A percentile compares a stretch with the other conserved stretches of the same genome.
Conservation (phyloP, 2,888 invertebrate genomes). For the Listrodromus nycthemerus region DNA sequence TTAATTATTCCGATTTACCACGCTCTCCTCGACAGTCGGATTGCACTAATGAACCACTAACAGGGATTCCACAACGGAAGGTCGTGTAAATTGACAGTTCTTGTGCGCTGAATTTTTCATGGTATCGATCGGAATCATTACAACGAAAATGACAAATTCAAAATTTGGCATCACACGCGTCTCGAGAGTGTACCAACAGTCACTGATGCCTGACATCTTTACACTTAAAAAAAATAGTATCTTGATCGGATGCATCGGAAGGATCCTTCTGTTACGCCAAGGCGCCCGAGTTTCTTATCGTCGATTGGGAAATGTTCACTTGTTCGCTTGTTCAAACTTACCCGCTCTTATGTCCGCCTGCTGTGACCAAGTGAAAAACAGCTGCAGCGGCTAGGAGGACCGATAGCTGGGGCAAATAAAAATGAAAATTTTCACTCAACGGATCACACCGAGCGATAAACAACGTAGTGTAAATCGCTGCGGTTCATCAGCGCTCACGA, state of each 20-base stretch:
- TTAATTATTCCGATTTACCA: too few relatives aligned
- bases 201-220: not conserved
- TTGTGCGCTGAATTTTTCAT: too few relatives aligned
- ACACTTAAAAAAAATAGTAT: not conserved
- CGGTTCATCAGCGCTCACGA: not conserved
- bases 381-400: constrained; percentile 45
- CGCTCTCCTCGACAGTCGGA: too few relatives aligned
- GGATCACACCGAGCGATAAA: not conserved
- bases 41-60: too few relatives aligned
- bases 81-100: too few relatives aligned
- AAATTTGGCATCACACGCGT: too few relatives aligned
- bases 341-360: constrained; percentile 61
- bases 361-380: constrained; percentile 40
- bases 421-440: constrained; percentile 31
- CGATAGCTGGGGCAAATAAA: constrained; percentile 31
- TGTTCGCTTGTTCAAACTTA: constrained; percentile 48
- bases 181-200: not conserved
- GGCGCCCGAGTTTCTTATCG: not conserved
- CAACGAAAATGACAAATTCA: too few relatives aligned
- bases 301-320: not conserved
- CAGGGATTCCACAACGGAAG: too few relatives aligned
- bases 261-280: not conserved
- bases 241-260: not conserved
- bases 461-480: not conserved
- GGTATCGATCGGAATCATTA: too few relatives aligned